phyloP scores from a whole-genome alignment of 2,113 vertebrate species.

The Dendropsophus ebraccatus region DNA sequence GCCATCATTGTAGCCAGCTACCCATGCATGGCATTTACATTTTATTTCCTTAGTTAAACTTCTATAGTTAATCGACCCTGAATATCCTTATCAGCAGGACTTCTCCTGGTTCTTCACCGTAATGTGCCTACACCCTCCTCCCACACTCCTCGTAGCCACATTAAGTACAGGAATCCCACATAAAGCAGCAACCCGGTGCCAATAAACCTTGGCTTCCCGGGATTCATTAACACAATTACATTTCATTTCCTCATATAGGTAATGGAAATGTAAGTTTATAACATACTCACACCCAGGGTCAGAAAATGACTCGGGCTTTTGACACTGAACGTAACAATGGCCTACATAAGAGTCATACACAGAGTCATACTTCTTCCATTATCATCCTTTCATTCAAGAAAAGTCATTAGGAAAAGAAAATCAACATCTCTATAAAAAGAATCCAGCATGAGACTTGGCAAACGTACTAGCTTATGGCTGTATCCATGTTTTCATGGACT shows the following conservation, averaged over 20 bases:
- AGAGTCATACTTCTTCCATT: not conserved
- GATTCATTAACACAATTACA: slow-evolving; percentile 37
- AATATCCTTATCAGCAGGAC: not conserved
- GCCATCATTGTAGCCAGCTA: not conserved
- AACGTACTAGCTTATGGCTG: not conserved
- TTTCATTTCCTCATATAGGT: slow-evolving; percentile 32
- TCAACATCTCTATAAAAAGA: not conserved
- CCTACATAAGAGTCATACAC: not conserved
- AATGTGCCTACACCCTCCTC: not conserved
- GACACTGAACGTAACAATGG: not conserved
- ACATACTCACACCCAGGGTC: slow-evolving; percentile 9
- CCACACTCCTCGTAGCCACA: not conserved
- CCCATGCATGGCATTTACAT: not conserved
- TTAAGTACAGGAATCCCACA: slow-evolving; percentile 11
- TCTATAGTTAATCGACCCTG: not conserved
- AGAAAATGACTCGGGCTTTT: not conserved
- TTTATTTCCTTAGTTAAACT: not conserved
- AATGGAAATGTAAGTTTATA: not conserved
- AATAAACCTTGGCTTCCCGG: slow-evolving; percentile 18
- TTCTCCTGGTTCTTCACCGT: not conserved
- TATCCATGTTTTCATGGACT: too few relatives aligned
- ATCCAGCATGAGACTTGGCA: not conserved
- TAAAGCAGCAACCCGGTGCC: not conserved
- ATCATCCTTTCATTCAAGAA: not conserved
- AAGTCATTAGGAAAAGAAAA: not conserved